Evolutionary conservation across 2,113 vertebrate genomes (phyloP).

Genomic region (Setophaga petechia): DNA sequence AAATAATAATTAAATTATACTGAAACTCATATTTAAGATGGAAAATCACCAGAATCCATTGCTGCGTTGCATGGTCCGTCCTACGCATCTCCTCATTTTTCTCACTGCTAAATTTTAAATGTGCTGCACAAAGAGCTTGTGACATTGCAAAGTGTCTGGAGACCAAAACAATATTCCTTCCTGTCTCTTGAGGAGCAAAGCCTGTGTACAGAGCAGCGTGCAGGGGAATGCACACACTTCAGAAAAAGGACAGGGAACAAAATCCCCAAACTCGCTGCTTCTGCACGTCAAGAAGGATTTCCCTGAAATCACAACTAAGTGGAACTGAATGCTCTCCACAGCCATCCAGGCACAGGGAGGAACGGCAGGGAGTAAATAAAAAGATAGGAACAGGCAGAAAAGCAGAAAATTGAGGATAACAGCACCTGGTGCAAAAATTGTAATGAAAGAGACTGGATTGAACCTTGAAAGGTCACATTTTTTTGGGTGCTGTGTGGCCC

Average conservation of each 20-base stretch:
- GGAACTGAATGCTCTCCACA: conserved; percentile 34
- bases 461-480: not conserved
- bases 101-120: not conserved
- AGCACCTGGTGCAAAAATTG: not conserved
- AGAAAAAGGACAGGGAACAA: not conserved
- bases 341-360: not conserved
- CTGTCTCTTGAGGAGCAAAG: not conserved
- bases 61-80: not conserved
- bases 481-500: not conserved
- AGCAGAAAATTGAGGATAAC: not conserved
- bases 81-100: not conserved
- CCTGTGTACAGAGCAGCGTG: not conserved
- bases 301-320: conserved; percentile 7
- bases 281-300: conserved; percentile 17
- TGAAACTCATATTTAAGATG: not conserved
- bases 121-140: not conserved
- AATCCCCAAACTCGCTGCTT: not conserved
- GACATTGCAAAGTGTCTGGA: not conserved
- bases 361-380: not conserved
- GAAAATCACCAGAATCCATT: not conserved
- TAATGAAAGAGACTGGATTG: not conserved
- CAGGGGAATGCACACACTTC: not conserved
- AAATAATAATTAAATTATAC: not conserved
- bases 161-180: not conserved
- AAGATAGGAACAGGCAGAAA: not conserved